Conservation (phyloP, 1,140 invertebrate genomes). For the Paraescarpia echinospica region DNA sequence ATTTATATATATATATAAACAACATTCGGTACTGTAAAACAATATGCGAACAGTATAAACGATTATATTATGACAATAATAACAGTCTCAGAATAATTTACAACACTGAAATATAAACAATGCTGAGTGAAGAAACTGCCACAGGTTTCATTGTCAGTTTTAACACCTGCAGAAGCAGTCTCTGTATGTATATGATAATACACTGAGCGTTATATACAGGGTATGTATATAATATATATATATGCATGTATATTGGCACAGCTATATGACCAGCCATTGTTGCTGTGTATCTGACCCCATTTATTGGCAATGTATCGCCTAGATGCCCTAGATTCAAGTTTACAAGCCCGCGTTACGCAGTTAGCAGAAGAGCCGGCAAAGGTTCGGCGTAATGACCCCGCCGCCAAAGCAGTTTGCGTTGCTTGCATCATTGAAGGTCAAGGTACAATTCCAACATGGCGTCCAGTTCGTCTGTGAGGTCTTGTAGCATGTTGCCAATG, state of each 20-base stretch:
- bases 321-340: background rate
- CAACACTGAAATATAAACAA: background rate
- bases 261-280: background rate
- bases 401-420: too few species aligned
- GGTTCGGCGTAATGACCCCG: too few species aligned
- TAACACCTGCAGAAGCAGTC: background rate
- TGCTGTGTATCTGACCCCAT: background rate
- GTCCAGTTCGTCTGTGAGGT: slow-evolving; percentile 53
- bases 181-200: background rate
- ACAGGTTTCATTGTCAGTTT: background rate
- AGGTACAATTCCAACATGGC: slow-evolving; percentile 44
- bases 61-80: background rate
- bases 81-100: background rate
- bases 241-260: background rate
- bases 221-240: background rate
- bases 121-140: background rate
- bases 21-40: background rate
- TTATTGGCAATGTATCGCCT: background rate
- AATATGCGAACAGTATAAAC: background rate
- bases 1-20: background rate
- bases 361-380: too few species aligned
- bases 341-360: background rate
- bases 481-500: slow-evolving; percentile 79
- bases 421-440: background rate
- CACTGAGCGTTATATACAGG: background rate